Conservation (phyloP, 2,797 vertebrate species). For the Arnoldichthys spilopterus region DNA sequence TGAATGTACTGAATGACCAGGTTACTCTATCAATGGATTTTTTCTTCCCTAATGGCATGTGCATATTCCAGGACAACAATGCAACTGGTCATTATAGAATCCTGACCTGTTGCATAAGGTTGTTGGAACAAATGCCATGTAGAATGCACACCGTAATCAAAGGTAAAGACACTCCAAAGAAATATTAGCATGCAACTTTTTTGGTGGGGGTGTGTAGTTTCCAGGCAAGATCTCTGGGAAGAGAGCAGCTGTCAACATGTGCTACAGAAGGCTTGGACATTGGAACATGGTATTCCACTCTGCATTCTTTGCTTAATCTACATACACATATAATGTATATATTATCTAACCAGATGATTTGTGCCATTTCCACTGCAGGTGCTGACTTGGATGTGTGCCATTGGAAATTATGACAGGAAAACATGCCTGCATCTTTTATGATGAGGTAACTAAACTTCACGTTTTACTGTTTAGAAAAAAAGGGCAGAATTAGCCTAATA, state of each 20-base stretch:
- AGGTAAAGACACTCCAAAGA: too few species aligned
- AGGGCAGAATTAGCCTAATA: too few species aligned
- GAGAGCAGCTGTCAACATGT: slow-evolving; percentile 85
- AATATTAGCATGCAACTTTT: too few species aligned
- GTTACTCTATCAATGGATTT: too few species aligned
- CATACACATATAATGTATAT: background rate
- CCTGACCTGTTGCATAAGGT: too few species aligned
- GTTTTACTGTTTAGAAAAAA: background rate
- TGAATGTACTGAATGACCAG: too few species aligned
- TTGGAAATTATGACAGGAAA: slow-evolving; percentile 99
- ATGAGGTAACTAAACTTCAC: slow-evolving; percentile 81
- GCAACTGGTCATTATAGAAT: too few species aligned
- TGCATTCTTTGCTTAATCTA: background rate
- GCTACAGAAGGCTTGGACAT: slow-evolving; percentile 90
- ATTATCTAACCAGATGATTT: background rate
- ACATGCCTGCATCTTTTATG: slow-evolving; percentile 98
- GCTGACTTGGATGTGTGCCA: slow-evolving; percentile 99
- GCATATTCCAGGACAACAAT: too few species aligned
- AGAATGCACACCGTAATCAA: too few species aligned
- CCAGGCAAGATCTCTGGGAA: slow-evolving; percentile 84
- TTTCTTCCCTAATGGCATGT: too few species aligned
- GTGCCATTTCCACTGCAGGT: slow-evolving; percentile 75
- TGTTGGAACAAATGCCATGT: too few species aligned
- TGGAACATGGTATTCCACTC: slow-evolving; percentile 79
- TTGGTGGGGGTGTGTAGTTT: too few species aligned